These are phyloP conservation scores for Cherax destructor DNA, from an alignment of 1,140 invertebrate genomes.

Conservation along the genomic window DNA sequence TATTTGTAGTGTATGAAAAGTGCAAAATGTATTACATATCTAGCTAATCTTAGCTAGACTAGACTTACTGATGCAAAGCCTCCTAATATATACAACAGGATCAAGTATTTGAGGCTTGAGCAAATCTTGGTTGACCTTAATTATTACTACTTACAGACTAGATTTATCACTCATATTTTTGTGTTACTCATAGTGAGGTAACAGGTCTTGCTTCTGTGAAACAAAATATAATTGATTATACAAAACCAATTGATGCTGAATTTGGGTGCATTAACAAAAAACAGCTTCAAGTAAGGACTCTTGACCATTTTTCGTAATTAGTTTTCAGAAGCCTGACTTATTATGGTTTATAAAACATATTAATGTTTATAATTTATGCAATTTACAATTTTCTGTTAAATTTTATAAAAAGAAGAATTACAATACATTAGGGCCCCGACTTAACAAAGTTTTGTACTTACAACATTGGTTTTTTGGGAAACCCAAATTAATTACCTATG, in stretches of 20 bases:
- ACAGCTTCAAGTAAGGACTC: too few species aligned
- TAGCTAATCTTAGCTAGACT: background rate
- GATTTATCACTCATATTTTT: conserved; percentile 1
- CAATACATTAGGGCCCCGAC: too few species aligned
- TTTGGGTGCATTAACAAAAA: too few species aligned
- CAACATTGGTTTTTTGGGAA: too few species aligned
- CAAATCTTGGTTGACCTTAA: conserved; percentile 7
- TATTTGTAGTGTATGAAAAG: conserved; percentile 33
- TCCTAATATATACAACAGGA: background rate
- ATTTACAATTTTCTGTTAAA: too few species aligned
- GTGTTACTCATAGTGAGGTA: background rate
- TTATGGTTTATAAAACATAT: too few species aligned
- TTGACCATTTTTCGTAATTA: too few species aligned
- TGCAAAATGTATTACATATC: conserved; percentile 35
- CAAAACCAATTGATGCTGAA: background rate
- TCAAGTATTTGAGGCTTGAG: conserved; percentile 24
- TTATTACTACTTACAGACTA: background rate
- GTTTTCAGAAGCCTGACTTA: too few species aligned
- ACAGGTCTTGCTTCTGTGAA: background rate
- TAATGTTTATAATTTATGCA: too few species aligned
- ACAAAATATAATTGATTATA: background rate
- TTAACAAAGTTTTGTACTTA: too few species aligned
- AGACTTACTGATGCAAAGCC: background rate
- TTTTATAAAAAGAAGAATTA: too few species aligned
- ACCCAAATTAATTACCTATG: too few species aligned